phyloP scores from a whole-genome alignment of 2,113 vertebrate genomes.

The Seriola quinqueradiata region DNA sequence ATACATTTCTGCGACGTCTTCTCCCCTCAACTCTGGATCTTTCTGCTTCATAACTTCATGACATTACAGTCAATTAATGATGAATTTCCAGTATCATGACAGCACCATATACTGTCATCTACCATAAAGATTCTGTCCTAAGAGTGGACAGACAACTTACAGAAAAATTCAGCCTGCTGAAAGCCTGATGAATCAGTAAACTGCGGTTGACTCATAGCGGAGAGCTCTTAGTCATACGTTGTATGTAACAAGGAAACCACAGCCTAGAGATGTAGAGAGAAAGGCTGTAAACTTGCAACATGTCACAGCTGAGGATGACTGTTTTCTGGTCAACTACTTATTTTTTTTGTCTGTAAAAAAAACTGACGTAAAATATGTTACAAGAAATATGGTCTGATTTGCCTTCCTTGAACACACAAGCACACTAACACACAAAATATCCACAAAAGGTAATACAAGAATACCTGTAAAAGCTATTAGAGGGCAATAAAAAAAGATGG shows the following conservation, averaged over 20 bases:
- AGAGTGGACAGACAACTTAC: not conserved
- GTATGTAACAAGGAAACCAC: conserved; percentile 23
- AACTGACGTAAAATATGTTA: not conserved
- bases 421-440: not conserved
- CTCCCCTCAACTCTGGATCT: not conserved
- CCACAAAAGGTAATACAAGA: not conserved
- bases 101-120: not conserved
- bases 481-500: too few species aligned
- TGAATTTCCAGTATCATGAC: not conserved
- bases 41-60: not conserved
- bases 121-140: not conserved
- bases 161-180: not conserved
- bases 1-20: not conserved
- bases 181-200: conserved; percentile 1
- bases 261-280: not conserved
- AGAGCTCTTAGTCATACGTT: not conserved
- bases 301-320: not conserved
- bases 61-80: not conserved
- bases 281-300: conserved; percentile 1
- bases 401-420: not conserved
- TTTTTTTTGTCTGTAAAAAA: conserved; percentile 11
- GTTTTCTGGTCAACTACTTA: not conserved
- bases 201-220: conserved; percentile 32
- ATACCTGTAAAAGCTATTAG: too few species aligned
- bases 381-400: not conserved